Evolutionary conservation across 1,140 invertebrate species (phyloP), one percentile per base, ranked within the genome.

Genomic region (Cataglyphis hispanica): DNA sequence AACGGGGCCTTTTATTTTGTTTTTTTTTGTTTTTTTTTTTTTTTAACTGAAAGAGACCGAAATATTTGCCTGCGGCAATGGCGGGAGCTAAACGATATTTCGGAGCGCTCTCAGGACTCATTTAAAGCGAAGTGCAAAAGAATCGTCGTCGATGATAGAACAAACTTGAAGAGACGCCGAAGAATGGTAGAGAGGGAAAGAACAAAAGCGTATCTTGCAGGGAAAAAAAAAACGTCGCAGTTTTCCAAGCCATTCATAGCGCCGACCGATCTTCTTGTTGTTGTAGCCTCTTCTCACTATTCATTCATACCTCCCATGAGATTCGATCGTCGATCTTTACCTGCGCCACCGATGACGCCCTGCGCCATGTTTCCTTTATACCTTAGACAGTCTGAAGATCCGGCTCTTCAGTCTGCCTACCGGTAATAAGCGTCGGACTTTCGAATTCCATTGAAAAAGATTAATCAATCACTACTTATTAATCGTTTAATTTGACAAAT

Each of bases 1-100:
- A 94, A 94, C 93, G 91, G 93, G 93, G 89, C 86, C 92, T 93
- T 91, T 90, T 93, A 91, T 93, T 93, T 93, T 77, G 46, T 64
- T 27, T 63, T 34, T 31, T 31, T 31, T 31, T 31, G 31, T 1
- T 31, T 31, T 31, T 66, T 66, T 46, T 34, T 37, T 93, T 16
- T 22, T 84, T 87, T 87, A 87, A 86, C 91, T 94, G 91, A 95
- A 94, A 94, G 93, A 92, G 93, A 91, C 94, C 94, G 93, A 95
- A 95, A 90, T 94, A 94, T 94, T 94, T 89, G 93, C 93, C 93
- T 90, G 90, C 89, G 92, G 92, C 92, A 87, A 90, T 88, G 88
- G 89, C 89, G 88, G 86, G 90, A 91, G 84, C 92, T 93, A 93
- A 91, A 93, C 92, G 90, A 93, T 31, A 31, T 93, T 93, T 90